Conservation (phyloP, 2,113 vertebrate species). For the Calidris pugnax region DNA sequence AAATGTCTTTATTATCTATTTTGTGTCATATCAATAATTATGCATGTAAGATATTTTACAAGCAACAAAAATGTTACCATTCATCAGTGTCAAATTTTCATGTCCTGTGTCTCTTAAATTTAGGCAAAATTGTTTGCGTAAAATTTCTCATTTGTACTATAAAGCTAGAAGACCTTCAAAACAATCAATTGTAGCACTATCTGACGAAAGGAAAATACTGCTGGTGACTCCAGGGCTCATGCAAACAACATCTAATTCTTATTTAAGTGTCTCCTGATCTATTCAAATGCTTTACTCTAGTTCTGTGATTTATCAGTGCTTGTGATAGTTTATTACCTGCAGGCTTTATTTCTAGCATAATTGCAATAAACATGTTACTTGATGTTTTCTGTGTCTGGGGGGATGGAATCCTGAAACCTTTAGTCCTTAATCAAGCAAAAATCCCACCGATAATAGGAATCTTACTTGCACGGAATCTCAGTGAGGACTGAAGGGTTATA, state of each 20-base stretch:
- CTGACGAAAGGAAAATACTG: not conserved
- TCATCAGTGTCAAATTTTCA: not conserved
- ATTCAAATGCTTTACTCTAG: not conserved
- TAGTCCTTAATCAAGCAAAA: not conserved
- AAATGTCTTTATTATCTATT: not conserved
- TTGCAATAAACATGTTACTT: not conserved
- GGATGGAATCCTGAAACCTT: not conserved
- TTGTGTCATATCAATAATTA: not conserved
- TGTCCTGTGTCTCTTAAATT: not conserved
- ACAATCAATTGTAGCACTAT: not conserved
- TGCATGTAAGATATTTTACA: not conserved
- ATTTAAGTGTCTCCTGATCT: not conserved
- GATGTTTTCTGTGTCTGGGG: not conserved
- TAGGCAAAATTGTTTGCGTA: not conserved
- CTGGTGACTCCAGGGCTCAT: not conserved
- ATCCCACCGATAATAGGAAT: not conserved
- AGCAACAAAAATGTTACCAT: not conserved
- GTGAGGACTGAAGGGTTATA: not conserved
- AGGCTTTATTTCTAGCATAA: not conserved
- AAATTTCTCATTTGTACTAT: not conserved
- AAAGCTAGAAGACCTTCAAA: not conserved
- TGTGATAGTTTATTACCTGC: not conserved
- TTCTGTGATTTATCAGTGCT: not conserved
- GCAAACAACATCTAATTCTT: not conserved
- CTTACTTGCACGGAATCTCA: not conserved